phyloP scores from a whole-genome alignment of 2,113 vertebrate genomes.

The Petromus typicus region DNA sequence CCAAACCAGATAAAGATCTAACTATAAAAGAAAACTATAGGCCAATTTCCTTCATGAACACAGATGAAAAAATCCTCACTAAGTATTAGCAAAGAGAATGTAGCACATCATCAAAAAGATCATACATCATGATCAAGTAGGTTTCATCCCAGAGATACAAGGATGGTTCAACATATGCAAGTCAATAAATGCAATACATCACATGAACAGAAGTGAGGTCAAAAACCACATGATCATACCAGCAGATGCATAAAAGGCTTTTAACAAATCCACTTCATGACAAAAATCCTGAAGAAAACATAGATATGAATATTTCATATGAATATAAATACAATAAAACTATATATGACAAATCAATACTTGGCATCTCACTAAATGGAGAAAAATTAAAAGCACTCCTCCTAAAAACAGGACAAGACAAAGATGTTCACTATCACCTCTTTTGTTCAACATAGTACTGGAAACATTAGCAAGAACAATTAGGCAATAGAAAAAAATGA shows the following conservation, averaged over 20 bases:
- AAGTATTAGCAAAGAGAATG: not conserved
- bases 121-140: not conserved
- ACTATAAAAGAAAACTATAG: not conserved
- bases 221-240: not conserved
- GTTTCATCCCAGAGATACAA: not conserved
- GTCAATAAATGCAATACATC: not conserved
- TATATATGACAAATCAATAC: not conserved
- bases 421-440: not conserved
- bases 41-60: not conserved
- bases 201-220: not conserved
- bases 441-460: not conserved
- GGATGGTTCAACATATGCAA: not conserved
- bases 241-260: not conserved
- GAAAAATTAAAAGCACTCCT: not conserved
- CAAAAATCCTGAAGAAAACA: not conserved
- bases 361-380: not conserved
- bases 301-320: not conserved
- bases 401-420: not conserved
- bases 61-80: not conserved
- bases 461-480: not conserved
- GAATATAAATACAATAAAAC: not conserved
- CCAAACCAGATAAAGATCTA: not conserved
- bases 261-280: not conserved
- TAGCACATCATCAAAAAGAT: not conserved
- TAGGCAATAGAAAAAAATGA: not conserved